Percentiles rank a stretch among this genome's conserved stretches.
phyloP scores from a whole-genome alignment of 2,113 vertebrate genomes.

The Peucedramus taeniatus region DNA sequence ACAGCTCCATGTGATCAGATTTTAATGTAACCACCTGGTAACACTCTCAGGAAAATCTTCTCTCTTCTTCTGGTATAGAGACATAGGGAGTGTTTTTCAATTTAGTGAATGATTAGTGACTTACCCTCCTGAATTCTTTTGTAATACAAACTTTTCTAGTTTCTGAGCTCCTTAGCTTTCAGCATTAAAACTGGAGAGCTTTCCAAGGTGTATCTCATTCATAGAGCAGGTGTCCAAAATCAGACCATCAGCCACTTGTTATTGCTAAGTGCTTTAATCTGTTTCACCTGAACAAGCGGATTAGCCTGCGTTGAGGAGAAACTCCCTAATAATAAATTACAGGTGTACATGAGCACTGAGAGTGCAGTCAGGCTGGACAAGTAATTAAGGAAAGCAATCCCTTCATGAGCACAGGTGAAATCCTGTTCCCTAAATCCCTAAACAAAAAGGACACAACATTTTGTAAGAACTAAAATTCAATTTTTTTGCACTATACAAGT shows the following conservation, averaged over 20 bases:
- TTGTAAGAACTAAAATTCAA: background rate
- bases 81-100: background rate
- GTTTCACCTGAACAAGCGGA: background rate
- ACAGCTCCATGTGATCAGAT: background rate
- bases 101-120: background rate
- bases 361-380: background rate
- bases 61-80: background rate
- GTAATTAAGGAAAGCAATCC: background rate
- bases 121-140: background rate
- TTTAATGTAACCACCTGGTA: background rate
- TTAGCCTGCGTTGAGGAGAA: background rate
- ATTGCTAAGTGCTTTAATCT: background rate
- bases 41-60: background rate
- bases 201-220: background rate
- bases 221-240: background rate
- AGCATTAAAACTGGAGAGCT: background rate
- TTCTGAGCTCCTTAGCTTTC: background rate
- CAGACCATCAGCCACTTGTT: background rate
- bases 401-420: background rate
- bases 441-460: background rate
- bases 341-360: background rate
- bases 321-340: background rate
- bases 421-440: background rate
- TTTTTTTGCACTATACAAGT: background rate
- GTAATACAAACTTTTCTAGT: background rate